Conservation (phyloP, 2,797 vertebrate genomes). For the Emys orbicularis region DNA sequence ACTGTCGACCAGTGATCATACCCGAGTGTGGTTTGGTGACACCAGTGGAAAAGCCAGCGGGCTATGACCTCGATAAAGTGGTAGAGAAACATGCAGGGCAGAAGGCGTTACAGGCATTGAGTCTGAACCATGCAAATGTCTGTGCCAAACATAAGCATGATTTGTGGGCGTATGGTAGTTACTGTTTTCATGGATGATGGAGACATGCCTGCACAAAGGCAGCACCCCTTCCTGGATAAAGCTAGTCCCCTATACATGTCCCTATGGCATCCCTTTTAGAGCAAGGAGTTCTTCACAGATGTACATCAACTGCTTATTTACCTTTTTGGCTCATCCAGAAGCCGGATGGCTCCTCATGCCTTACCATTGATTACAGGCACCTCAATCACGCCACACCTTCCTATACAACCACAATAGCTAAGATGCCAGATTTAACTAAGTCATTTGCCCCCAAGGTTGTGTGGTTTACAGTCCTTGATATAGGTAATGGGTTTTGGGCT, state of each 20-base stretch:
- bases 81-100: too few relatives aligned
- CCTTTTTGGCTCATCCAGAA: background rate
- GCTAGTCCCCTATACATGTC: background rate
- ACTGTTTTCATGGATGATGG: background rate
- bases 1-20: too few relatives aligned
- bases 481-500: background rate
- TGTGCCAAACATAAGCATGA: too few relatives aligned
- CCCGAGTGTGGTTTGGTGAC: too few relatives aligned
- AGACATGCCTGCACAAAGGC: background rate
- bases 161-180: background rate
- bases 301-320: background rate
- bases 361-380: background rate
- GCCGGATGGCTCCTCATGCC: background rate
- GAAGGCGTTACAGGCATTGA: too few relatives aligned
- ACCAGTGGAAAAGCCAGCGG: too few relatives aligned
- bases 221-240: background rate
- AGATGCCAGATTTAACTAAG: background rate
- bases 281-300: background rate
- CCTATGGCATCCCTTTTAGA: background rate
- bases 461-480: background rate
- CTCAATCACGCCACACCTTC: background rate
- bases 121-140: too few relatives aligned
- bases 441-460: background rate
- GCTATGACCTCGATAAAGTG: too few relatives aligned
- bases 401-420: background rate